phyloP scores from a whole-genome alignment of 2,113 vertebrate species.

The Ctenomys sociabilis region DNA sequence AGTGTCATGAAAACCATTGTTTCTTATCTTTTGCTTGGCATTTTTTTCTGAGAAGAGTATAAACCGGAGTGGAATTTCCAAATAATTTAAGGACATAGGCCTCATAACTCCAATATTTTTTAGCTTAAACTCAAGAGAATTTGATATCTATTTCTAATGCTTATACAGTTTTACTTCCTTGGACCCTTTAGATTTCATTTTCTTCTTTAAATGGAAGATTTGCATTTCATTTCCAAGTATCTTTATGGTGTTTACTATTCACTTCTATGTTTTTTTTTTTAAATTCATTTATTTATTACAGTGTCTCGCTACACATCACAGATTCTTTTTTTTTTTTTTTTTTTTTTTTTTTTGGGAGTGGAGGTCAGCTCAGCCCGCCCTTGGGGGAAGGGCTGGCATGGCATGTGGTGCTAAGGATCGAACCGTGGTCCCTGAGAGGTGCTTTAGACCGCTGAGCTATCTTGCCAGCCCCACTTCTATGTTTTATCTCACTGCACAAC shows the following conservation, averaged over 20 bases:
- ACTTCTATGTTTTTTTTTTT: slow-evolving; percentile 36
- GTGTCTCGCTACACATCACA: too few species aligned
- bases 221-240: background rate
- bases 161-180: background rate
- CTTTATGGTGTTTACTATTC: background rate
- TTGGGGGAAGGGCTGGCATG: too few species aligned
- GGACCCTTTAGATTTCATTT: background rate
- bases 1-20: background rate
- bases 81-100: background rate
- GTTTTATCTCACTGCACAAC: slow-evolving; percentile 30
- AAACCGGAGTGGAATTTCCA: background rate
- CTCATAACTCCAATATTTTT: background rate
- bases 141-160: background rate
- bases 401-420: too few species aligned
- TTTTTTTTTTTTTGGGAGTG: too few species aligned
- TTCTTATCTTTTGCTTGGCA: slow-evolving; percentile 31
- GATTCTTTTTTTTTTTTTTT: too few species aligned
- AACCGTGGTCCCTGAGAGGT: too few species aligned
- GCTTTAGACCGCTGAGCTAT: too few species aligned
- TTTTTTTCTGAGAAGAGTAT: background rate
- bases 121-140: background rate
- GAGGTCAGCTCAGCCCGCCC: too few species aligned
- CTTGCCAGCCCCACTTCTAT: too few species aligned
- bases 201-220: slow-evolving; percentile 33
- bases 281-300: too few species aligned